Evolutionary conservation across 2,888 invertebrate species (phyloP), one percentile per base, ranked within the genome.

Genomic region (Trichacis sp.): DNA sequence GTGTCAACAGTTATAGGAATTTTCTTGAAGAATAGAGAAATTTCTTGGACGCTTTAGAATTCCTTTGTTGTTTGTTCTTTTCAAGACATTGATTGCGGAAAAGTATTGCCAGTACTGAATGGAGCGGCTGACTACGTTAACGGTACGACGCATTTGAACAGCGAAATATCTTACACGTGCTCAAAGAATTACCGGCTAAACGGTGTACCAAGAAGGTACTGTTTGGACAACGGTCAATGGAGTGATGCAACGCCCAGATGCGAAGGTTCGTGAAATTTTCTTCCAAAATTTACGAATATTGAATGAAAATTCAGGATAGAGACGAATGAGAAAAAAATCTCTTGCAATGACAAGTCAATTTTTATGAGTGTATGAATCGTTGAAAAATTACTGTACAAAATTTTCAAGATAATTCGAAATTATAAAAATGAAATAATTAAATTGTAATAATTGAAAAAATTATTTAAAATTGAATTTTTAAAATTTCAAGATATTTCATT

Each of bases 1-100:
- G n/a, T n/a, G n/a, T n/a, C n/a, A n/a, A n/a, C n/a, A n/a, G n/a
- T n/a, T n/a, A n/a, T n/a, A n/a, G n/a, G n/a, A n/a, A n/a, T n/a
- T n/a, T n/a, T n/a, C n/a, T n/a, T n/a, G n/a, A n/a, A n/a, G n/a
- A n/a, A n/a, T n/a, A n/a, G n/a, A n/a, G n/a, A n/a, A n/a, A n/a
- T n/a, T n/a, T n/a, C n/a, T n/a, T n/a, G n/a, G n/a, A n/a, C n/a
- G n/a, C n/a, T n/a, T n/a, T n/a, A n/a, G n/a, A n/a, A n/a, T n/a
- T n/a, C n/a, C n/a, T n/a, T n/a, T n/a, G n/a, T n/a, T n/a, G n/a
- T 24, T 24, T 8, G 8, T 24, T 24, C 8, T 8, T 24, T 8
- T 24, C 4, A 24, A 96, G 96, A 93, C 82, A 90, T 96, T 66
- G 95, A 96, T 78, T 96, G 96, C 80, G 96, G 95, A 4, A 91